Evolutionary conservation across 2,797 vertebrate genomes (phyloP), one percentile per base, ranked within the genome.

Genomic region (Manis pentadactyla): DNA sequence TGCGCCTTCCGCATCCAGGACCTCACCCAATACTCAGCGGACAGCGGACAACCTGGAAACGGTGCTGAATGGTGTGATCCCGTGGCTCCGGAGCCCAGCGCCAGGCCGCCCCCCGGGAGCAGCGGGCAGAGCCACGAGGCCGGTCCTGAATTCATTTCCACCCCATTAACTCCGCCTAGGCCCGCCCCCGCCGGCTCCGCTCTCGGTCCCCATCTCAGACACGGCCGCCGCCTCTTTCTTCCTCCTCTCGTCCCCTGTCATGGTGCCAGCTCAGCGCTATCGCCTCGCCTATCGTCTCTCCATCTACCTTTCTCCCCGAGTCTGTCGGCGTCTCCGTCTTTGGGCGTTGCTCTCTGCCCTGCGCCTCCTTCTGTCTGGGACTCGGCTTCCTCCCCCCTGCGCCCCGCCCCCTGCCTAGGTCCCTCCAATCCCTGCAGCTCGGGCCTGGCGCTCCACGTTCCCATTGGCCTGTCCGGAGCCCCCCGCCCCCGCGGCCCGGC

Each of bases 111-210:
- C 59, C 64, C 64, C 64, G 5, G 27, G 55, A 25, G 51, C 92
- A 46, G 85, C 84, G 55, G 2, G 46, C 19, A 18, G 68, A 68
- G 86, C 78, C 34, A 5, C 79, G 11, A 90, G 93, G 94, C 82
- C 9, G 2, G 90, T 77, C 64, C 83, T 46, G 94, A 84, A 97
- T 97, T 96, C 91, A 89, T 98, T 98, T 97, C 97, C 97, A 98
- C 88, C 96, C 96, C 97, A 96, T 98, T 98, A 97, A 95, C 95
- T 94, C 94, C 8, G 92, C 79, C 88, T 91, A 75, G 93, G 78
- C 95, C 96, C 93, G 82, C 92, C 95, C 91, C 93, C 59, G 42
- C 83, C 39, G 42, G 84, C 88, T 59, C 90, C 15, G 39, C 83
- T 51, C 79, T 27, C 18, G 42, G 34, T 68, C 59, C 34, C 66